phyloP scores from a whole-genome alignment of 2,797 vertebrate species.

The Chloroceryle inda region DNA sequence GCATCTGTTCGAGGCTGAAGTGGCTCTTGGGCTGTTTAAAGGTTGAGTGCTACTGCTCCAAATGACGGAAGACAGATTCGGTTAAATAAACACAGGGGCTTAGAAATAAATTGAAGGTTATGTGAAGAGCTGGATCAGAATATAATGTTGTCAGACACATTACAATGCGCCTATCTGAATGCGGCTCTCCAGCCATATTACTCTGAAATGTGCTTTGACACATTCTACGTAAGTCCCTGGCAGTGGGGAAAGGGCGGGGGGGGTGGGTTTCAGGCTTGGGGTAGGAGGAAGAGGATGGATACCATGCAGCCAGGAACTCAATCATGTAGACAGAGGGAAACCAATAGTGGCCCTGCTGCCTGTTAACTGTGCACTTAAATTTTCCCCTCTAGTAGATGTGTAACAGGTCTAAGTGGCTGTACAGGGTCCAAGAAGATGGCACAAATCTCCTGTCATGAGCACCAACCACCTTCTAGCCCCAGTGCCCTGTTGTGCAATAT shows the following conservation, averaged over 20 bases:
- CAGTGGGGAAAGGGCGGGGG: background rate
- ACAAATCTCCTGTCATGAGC: background rate
- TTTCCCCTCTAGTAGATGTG: rapidly evolving
- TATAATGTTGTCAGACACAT: slow-evolving; percentile 38
- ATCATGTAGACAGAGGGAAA: background rate
- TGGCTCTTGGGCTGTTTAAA: slow-evolving; percentile 71
- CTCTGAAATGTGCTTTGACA: background rate
- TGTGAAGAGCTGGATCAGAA: slow-evolving; percentile 55
- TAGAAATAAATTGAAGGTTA: slow-evolving; percentile 61
- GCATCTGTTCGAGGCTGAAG: slow-evolving; percentile 61
- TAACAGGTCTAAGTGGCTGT: background rate
- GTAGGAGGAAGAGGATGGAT: background rate
- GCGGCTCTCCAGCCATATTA: background rate
- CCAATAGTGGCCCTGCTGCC: rapidly evolving
- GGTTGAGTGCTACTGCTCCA: slow-evolving; percentile 69
- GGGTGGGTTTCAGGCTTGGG: rapidly evolving
- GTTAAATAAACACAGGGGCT: slow-evolving; percentile 74
- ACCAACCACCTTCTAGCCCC: background rate
- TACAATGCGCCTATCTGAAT: background rate
- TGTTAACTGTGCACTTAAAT: rapidly evolving
- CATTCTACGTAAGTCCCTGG: background rate
- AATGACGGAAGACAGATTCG: slow-evolving; percentile 53
- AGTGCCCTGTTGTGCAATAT: rapidly evolving
- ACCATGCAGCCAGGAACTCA: rapidly evolving
- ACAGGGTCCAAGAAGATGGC: rapidly evolving